phyloP scores from a whole-genome alignment of 2,113 vertebrate genomes.

The Ancistrus triradiatus region DNA sequence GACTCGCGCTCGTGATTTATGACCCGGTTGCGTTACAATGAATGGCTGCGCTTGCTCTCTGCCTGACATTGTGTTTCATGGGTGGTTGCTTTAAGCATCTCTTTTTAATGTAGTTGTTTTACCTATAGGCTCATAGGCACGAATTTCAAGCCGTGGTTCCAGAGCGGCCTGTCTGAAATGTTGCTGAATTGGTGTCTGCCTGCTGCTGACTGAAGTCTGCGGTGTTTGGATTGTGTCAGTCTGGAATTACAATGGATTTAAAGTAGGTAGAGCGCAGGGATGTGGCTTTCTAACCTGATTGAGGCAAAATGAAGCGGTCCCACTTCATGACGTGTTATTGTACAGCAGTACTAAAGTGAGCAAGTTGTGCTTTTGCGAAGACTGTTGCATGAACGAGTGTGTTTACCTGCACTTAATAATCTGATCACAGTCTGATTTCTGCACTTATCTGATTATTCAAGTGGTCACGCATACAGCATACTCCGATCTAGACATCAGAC shows the following conservation, averaged over 20 bases:
- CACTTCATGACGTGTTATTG: too few species aligned
- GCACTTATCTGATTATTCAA: too few species aligned
- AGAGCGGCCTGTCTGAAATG: neutral
- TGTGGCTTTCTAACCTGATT: too few species aligned
- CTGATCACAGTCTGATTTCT: too few species aligned
- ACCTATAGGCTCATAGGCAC: neutral
- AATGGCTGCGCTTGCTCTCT: neutral
- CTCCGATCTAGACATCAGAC: too few species aligned
- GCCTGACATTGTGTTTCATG: conserved; percentile 22
- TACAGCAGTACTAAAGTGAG: too few species aligned
- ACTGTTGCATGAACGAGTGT: too few species aligned
- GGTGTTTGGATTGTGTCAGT: conserved; percentile 61
- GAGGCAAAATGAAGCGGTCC: too few species aligned
- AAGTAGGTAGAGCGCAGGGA: too few species aligned
- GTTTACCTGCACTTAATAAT: too few species aligned
- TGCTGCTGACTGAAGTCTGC: conserved; percentile 52
- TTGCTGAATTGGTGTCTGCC: conserved; percentile 41
- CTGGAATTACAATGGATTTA: conserved; percentile 50
- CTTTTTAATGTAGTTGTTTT: conserved; percentile 3
- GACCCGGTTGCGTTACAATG: neutral
- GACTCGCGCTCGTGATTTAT: conserved; percentile 17
- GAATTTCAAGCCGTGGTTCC: conserved; percentile 7
- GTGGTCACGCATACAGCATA: too few species aligned
- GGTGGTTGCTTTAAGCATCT: conserved; percentile 8
- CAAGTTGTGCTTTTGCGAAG: too few species aligned